Base-by-base conservation (phyloP, 2,113 vertebrate genomes). In the Suricata suricatta region DNA sequence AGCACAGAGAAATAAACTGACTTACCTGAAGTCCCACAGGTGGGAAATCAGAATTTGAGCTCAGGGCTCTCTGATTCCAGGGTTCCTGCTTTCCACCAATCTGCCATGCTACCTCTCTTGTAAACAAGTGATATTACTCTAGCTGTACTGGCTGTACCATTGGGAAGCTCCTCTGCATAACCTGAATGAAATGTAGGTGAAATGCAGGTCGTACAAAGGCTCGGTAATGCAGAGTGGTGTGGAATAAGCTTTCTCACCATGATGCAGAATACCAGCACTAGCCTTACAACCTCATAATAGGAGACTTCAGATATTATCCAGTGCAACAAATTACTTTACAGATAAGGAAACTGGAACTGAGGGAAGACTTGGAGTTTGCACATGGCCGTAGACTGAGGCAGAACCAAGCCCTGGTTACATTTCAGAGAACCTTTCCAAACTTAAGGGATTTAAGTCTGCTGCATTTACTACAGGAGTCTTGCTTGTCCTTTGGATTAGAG, bases 401-500 rank as follows among this genome's bases (percentile, higher is more conserved):
- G 54, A 76, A 47, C 7, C 38, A 74, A 94, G 14, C 12, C 19
- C 3, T 6, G 19, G n/a, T 44, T 81, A 69, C 13, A 10, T 92
- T 80, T 81, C 44, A 86, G 6, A 96, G 19, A 12, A 60, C 57
- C 7, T 60, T 60, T 47, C 16, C 14, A 72, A 77, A 69, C 57
- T 23, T 44, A 66, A 69, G 27, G 33, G 8, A 16, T 93, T 90
- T 79, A 35, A 31, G 63, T 74, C 38, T 17, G 50, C 19, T 96
- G 38, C 5, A 9, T 60, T 94, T 83, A 35, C 7, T 74, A 16
- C 8, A 41, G 50, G 54, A 69, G 47, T 2, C 14, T 76, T 8
- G 35, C 17, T 29, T 47, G 13, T 89, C 68, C 33, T 89, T 82
- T 95, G 63, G 89, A 88, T 93, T 93, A 89, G 84, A 97, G 89